phyloP scores from a whole-genome alignment of 2,888 invertebrate species.

The Bruchidius siliquastri region DNA sequence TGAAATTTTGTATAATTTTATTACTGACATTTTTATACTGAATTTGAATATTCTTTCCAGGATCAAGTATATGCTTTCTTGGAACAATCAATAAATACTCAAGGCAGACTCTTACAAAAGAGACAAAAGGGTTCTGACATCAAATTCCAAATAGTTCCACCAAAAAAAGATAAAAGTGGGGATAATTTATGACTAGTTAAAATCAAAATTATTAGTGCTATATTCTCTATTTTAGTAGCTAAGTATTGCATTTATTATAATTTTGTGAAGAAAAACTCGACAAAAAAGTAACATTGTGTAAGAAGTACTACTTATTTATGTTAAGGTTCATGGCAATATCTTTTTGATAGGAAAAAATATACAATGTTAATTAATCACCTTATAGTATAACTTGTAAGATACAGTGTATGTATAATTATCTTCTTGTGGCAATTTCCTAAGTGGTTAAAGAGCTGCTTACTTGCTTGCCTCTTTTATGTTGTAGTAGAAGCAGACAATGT shows the following conservation, averaged over 20 bases:
- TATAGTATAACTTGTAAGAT: too few species aligned
- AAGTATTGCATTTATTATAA: slow-evolving; percentile 18
- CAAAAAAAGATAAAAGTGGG: slow-evolving; percentile 32
- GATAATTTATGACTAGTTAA: slow-evolving; percentile 28
- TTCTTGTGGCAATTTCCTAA: too few species aligned
- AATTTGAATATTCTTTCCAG: slow-evolving; percentile 44
- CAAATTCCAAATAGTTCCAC: slow-evolving; percentile 60
- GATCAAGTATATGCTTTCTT: slow-evolving; percentile 56
- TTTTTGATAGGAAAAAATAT: too few species aligned
- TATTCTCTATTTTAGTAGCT: slow-evolving; percentile 14
- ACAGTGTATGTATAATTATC: too few species aligned
- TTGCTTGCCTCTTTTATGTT: too few species aligned
- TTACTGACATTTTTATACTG: background rate
- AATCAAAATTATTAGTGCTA: slow-evolving; percentile 7
- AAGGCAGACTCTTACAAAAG: slow-evolving; percentile 60
- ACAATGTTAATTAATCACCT: too few species aligned
- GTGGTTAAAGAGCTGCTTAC: too few species aligned
- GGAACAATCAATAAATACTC: slow-evolving; percentile 46
- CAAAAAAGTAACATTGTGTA: background rate
- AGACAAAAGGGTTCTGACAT: slow-evolving; percentile 57
- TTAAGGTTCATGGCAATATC: too few species aligned
- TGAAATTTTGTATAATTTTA: background rate
- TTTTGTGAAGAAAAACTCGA: background rate
- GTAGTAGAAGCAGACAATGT: too few species aligned
- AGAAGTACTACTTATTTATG: too few species aligned